Evolutionary conservation across 2,797 vertebrate genomes (phyloP), one percentile per base, ranked within the genome.

Genomic region (Stomatorhinus walkeri): DNA sequence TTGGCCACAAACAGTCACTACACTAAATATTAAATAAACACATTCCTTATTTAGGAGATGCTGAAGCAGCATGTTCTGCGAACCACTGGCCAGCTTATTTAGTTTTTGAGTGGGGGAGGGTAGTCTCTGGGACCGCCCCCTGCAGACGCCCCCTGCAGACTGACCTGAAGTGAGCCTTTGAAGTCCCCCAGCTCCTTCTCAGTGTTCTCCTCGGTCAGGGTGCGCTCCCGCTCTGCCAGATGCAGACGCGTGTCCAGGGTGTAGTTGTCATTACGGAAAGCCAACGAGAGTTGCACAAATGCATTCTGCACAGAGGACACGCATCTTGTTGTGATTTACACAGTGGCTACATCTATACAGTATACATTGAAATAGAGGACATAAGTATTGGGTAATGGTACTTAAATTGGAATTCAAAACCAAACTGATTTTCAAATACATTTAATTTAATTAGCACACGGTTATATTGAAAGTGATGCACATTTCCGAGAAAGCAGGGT

Each of bases 231-330:
- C 94, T 99, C 98, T 0, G 98, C 95, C 93, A 98, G 98, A 89
- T 95, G 97, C 92, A 99, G 96, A 90, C 98, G 96, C 12, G 97
- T 97, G 93, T 99, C 98, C 94, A 99, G 94, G 4, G 98, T 99
- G 91, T 99, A 99, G 94, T 97, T 99, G 94, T 99, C 98, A 88
- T 99, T 99, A 91, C 98, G 97, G 95, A 97, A 99, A 14, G 98
- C 98, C 94, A 99, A 95, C 52, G 98, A 99, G 91, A 99, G 96
- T 93, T 99, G 98, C 90, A 99, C 94, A 92, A 99, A 99, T 19
- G 98, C 98, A 61, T 98, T 99, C 98, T 99, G 95, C n/a, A 3
- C 91, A 90, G 79, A 92, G 92, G 54, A 56, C 79, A 51, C 1
- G 40, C 4, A 28, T 16, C 36, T 61, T 1, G 2, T 4, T 59